Evolutionary conservation across 2,888 invertebrate species (phyloP), one percentile per base, ranked within the genome.

Genomic region (Glaucopsyche alexis): DNA sequence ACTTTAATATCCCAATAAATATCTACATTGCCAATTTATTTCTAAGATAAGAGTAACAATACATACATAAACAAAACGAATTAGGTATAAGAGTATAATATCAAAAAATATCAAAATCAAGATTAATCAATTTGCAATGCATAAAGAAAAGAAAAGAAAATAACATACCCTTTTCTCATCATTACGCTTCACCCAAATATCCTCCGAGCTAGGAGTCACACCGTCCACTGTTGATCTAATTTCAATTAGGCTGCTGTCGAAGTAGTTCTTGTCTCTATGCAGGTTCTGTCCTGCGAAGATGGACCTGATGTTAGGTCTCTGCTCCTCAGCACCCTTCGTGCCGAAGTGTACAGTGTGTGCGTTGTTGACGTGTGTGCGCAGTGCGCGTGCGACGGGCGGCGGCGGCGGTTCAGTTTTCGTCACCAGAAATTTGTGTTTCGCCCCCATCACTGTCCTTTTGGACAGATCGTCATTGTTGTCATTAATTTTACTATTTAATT

Each of bases 241-340:
- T 88, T 96, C 96, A 80, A 97, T 95, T 78, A 97, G 91, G 77
- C 96, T 96, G 79, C 95, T 95, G 88, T 97, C 97, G 84, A 97
- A 97, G 92, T 96, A 97, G 77, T 95, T 94, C 82, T 96, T 96
- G 87, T 97, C 96, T 77, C 95, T 93, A 87, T 97, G 97, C 81
- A 91, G 90, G 87, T 89, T 90, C 85, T 87, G 85, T 74, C 85
- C 87, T 81, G 94, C 87, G 85, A 96, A 95, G 75, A 96, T 88
- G 14, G 94, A 90, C 79, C 95, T 94, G 38, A 95, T 90, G 60
- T 94, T 94, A n/a, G 95, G 94, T 50, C 95, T 93, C 76, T 87
- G 91, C 77, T 93, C 92, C 78, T 93, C 89, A 11, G 88, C 90
- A 70, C 95, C 95, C 80, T 94, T 93, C 72, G 95, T 94, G 71